A percentile compares a stretch with the other conserved stretches of the same genome.
phyloP scores from a whole-genome alignment of 1,140 invertebrate species.

The Cherax quadricarinatus region DNA sequence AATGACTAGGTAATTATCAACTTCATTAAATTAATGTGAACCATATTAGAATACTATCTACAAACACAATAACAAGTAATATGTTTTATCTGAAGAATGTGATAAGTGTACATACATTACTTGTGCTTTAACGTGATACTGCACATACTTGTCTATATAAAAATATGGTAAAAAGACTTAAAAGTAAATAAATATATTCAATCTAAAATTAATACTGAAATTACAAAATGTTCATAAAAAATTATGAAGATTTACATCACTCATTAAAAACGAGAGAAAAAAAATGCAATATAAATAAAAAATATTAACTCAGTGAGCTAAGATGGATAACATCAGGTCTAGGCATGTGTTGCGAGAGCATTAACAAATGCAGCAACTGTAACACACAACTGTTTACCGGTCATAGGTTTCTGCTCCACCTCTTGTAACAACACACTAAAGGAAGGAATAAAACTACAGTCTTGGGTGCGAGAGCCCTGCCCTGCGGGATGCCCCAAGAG shows the following conservation, averaged over 20 bases:
- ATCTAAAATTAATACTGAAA: conserved; percentile 36
- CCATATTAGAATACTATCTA: conserved; percentile 35
- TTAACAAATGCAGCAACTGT: conserved; percentile 39
- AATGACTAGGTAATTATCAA: conserved; percentile 56
- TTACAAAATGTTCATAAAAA: conserved; percentile 7
- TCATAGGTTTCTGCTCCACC: conserved; percentile 32
- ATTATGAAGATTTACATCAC: background rate
- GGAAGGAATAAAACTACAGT: conserved; percentile 22
- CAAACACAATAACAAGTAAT: conserved; percentile 40
- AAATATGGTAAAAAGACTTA: conserved; percentile 30
- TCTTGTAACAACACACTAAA: conserved; percentile 37
- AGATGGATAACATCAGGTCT: conserved; percentile 25
- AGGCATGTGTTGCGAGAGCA: conserved; percentile 30
- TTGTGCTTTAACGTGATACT: conserved; percentile 25
- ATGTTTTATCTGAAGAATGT: conserved; percentile 20
- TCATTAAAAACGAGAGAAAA: background rate
- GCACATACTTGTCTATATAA: conserved; percentile 21
- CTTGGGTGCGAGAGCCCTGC: background rate
- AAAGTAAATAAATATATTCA: conserved; percentile 49
- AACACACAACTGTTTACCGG: conserved; percentile 48
- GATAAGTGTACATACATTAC: conserved; percentile 37
- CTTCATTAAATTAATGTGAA: conserved; percentile 48
- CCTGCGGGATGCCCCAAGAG: background rate
- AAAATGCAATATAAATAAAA: conserved; percentile 2
- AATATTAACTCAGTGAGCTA: conserved; percentile 24